A percentile compares a stretch with the other conserved stretches of the same genome.
These are phyloP conservation scores for Rhyzopertha dominica DNA, from an alignment of 1,140 invertebrate genomes.

Conservation along the genomic window DNA sequence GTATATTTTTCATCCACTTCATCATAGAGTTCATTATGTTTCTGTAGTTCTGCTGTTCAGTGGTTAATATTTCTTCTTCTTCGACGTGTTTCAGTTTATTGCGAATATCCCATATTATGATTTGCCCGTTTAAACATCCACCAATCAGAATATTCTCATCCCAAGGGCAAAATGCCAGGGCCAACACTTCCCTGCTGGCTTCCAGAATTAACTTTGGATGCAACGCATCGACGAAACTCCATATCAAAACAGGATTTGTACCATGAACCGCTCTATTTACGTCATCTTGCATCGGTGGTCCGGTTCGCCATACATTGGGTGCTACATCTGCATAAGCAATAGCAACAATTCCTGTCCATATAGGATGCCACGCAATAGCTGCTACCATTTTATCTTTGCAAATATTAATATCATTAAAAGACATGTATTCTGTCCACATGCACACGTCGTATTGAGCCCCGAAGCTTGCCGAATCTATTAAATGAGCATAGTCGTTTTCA, in stretches of 20 bases:
- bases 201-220: slow-evolving; percentile 65
- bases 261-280: slow-evolving; percentile 45
- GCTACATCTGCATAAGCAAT: slow-evolving; percentile 57
- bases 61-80: slow-evolving; percentile 55
- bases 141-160: slow-evolving; percentile 64
- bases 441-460: slow-evolving; percentile 42
- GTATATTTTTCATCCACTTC: slow-evolving; percentile 60
- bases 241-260: slow-evolving; percentile 62
- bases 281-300: slow-evolving; percentile 18
- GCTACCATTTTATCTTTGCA: slow-evolving; percentile 59
- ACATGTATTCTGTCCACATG: slow-evolving; percentile 51
- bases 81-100: slow-evolving; percentile 62
- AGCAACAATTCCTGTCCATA: slow-evolving; percentile 59
- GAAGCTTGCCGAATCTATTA: slow-evolving; percentile 43
- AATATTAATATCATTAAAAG: slow-evolving; percentile 56
- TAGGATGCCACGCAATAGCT: slow-evolving; percentile 63
- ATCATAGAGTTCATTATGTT: slow-evolving; percentile 58
- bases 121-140: slow-evolving; percentile 66
- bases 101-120: slow-evolving; percentile 68
- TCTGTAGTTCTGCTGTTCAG: slow-evolving; percentile 57
- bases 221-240: slow-evolving; percentile 66
- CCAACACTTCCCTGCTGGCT: slow-evolving; percentile 58
- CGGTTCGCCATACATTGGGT: slow-evolving; percentile 18
- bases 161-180: slow-evolving; percentile 61
- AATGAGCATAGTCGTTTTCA: slow-evolving; percentile 55